Evolutionary conservation across 2,888 invertebrate genomes (phyloP), one percentile per base, ranked within the genome.

Genomic region (Chirona hameri): DNA sequence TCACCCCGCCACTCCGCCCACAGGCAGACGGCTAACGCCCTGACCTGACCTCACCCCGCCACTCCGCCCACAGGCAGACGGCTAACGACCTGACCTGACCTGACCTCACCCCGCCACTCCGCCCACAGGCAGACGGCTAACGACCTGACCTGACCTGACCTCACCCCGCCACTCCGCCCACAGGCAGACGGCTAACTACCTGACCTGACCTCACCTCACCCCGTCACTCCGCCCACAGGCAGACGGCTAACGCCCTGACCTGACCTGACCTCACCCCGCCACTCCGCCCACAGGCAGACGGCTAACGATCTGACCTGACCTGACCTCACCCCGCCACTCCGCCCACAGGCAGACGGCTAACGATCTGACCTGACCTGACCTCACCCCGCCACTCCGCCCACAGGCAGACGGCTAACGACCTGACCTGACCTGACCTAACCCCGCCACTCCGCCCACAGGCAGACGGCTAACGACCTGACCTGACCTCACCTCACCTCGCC

Each of bases 181-280:
- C 87, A 94, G 98, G 86, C 98, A 98, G 89, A 97, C 96, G 84
- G 90, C 95, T 0, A 99, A 98, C 89, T 98, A 98, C 85, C 89
- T 99, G 83, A 99, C 99, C 0, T 39, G 39, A 39, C 39, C 39
- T 39, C 4, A 39, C 39, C 39, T 39, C 4, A 39, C 39, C n/a
- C n/a, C n/a, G n/a, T n/a, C n/a, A n/a, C n/a, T n/a, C n/a, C n/a
- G n/a, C n/a, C n/a, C n/a, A n/a, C n/a, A n/a, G n/a, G n/a, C n/a
- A n/a, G n/a, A n/a, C n/a, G n/a, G n/a, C n/a, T n/a, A n/a, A n/a
- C 7, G 39, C 2, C 39, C 39, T 39, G 39, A 39, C 39, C 39
- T 39, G 57, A 57, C 57, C 57, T 21, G 57, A 21, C 57, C 18
- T 57, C 57, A 2, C 39, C 39, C 39, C 7, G 39, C 39, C 39